A percentile compares a stretch with the other conserved stretches of the same genome.
Conservation (phyloP, 2,888 invertebrate genomes). For the Priapulus caudatus region DNA sequence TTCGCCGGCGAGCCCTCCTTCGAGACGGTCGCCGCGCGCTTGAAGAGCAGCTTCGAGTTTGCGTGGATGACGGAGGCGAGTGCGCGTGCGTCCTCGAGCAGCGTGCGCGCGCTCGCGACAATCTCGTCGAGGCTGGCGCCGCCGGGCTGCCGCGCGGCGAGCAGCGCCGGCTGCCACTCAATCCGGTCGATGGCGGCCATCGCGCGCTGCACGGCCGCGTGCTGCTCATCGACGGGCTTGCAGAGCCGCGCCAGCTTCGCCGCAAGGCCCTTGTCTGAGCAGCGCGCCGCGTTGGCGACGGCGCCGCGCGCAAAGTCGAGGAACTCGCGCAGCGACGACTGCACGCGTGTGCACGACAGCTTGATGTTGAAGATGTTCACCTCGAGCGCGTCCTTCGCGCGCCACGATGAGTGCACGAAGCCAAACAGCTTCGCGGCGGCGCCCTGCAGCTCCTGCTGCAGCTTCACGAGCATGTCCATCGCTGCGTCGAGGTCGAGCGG, state of each 20-base stretch:
- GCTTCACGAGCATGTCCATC: conserved; percentile 57
- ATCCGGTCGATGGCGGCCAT: conserved; percentile 7
- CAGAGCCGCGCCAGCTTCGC: conserved; percentile 54
- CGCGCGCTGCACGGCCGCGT: conserved; percentile 18
- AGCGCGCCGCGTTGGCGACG: conserved; percentile 61
- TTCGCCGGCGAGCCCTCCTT: conserved; percentile 13
- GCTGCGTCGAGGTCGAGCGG: conserved; percentile 63
- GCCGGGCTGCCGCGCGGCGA: conserved; percentile 61
- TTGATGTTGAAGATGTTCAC: conserved; percentile 68
- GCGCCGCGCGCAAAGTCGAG: conserved; percentile 78
- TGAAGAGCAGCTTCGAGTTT: conserved; percentile 31
- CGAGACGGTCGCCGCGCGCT: conserved; percentile 14
- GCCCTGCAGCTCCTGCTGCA: conserved; percentile 65
- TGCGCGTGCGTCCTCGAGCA: conserved; percentile 77
- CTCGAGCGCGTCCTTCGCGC: conserved; percentile 63
- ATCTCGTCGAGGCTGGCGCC: conserved; percentile 63
- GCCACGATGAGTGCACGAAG: conserved; percentile 60
- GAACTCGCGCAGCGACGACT: conserved; percentile 69
- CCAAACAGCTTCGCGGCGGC: conserved; percentile 64
- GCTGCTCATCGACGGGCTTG: conserved; percentile 43
- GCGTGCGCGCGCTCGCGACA: conserved; percentile 68
- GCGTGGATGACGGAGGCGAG: conserved; percentile 72
- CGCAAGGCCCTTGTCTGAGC: conserved; percentile 57
- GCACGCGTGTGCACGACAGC: conserved; percentile 60
- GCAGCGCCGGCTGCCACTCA: conserved; percentile 49